Base-by-base conservation (phyloP, 2,888 invertebrate species). In the Tetanocera ferruginea region DNA sequence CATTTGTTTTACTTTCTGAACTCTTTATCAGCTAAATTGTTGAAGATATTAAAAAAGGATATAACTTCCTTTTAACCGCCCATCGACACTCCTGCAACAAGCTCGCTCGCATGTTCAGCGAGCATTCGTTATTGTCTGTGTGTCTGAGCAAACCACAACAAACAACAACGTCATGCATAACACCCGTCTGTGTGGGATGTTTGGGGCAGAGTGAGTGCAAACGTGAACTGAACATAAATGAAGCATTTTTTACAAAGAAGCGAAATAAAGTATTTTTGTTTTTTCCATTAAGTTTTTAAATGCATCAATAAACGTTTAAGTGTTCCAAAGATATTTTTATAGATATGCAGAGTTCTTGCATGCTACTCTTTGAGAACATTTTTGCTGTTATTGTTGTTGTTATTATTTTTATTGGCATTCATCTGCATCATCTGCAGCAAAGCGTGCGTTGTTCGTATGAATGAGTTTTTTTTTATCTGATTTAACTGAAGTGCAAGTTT, bases 241-340 rank as follows among this genome's bases (percentile, higher is more conserved):
- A 66, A 66, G 31, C 60, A 9, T 5, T 37, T 57, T 19, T 60
- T n/a, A 71, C 55, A 57, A 72, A 43, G 34, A 37, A 72, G 9
- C 52, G n/a, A 37, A 71, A 31, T 28, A 72, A 72, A 60, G 31
- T 72, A n/a, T n/a, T n/a, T n/a, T n/a, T n/a, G n/a, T n/a, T n/a
- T n/a, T 51, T 57, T 25, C 37, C 69, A 76, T 71, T 71, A 76
- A 71, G 76, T 71, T 49, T 76, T 76, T 64, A 70, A 71, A 64
- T 51, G 76, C 76, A 49, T 25, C 76, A 23, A 60, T 71, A 70
- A 76, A 67, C 19, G 34, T 60, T 60, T 52, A 31, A 71, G 34
- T 31, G 72, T 37, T 57, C 60, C 19, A 17, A 5, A 34, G 31
- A 34, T 60, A 28, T 28, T 28, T 60, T 28, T 28, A n/a, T 14